Percentiles rank a stretch among this genome's conserved stretches.
Evolutionary conservation across 2,113 vertebrate species (phyloP).

Genomic region (Andinoacara biseriatus): DNA sequence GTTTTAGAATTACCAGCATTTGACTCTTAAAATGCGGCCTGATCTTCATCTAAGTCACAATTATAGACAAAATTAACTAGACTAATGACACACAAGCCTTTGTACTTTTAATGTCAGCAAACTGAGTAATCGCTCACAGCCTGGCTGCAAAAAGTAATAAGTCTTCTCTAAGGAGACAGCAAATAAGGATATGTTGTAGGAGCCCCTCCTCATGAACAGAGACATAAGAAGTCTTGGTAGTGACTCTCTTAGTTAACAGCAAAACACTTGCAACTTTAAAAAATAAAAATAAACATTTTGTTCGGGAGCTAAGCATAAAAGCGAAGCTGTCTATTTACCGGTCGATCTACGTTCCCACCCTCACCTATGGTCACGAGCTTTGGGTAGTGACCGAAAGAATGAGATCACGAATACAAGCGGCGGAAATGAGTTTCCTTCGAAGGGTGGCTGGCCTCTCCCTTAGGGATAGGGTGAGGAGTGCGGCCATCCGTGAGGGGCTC

Average conservation of each 20-base stretch:
- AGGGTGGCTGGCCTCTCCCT: too few species aligned
- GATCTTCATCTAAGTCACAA: background rate
- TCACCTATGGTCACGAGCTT: too few species aligned
- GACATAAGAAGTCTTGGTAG: background rate
- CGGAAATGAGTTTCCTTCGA: too few species aligned
- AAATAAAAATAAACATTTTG: too few species aligned
- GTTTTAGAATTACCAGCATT: background rate
- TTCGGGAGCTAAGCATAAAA: too few species aligned
- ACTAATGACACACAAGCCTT: background rate
- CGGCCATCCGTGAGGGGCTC: too few species aligned
- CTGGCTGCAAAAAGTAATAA: background rate
- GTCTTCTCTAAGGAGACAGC: background rate
- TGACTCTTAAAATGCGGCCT: background rate
- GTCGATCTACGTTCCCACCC: too few species aligned
- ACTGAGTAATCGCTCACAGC: background rate
- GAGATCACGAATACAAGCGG: too few species aligned
- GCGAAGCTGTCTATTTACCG: too few species aligned
- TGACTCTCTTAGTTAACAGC: rapidly evolving
- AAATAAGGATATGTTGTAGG: too few species aligned
- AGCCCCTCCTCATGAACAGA: background rate
- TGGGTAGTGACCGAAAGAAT: too few species aligned
- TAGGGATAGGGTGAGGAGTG: too few species aligned
- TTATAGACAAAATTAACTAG: background rate
- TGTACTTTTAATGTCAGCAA: background rate
- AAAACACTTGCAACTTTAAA: background rate